Evolutionary conservation across 2,888 invertebrate species (phyloP).

Genomic region (Temnothorax unifasciatus): DNA sequence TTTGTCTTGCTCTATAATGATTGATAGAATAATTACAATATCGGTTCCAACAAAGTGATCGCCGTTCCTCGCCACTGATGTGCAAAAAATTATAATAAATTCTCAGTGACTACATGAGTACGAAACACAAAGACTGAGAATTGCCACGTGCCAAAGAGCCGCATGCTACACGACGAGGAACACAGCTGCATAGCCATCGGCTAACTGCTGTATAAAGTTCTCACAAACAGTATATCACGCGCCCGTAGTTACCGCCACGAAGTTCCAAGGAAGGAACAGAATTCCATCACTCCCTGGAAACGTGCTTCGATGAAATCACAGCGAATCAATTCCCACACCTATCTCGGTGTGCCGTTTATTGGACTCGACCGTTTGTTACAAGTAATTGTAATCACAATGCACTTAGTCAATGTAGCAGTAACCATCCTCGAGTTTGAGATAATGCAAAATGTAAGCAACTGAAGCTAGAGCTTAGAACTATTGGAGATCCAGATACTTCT

Average conservation of each 20-base stretch:
- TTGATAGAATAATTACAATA: conserved; percentile 26
- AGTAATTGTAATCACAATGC: conserved; percentile 59
- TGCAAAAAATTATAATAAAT: conserved; percentile 59
- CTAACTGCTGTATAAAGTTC: conserved; percentile 71
- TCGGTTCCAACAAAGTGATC: neutral
- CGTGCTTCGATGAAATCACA: conserved; percentile 70
- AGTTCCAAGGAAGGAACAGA: conserved; percentile 70
- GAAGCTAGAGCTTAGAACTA: neutral
- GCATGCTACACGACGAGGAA: conserved; percentile 46
- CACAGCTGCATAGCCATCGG: conserved; percentile 62
- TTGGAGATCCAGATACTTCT: neutral
- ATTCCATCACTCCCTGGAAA: conserved; percentile 66
- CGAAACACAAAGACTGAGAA: conserved; percentile 63
- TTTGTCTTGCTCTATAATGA: neutral
- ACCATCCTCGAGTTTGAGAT: conserved; percentile 25
- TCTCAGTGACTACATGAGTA: conserved; percentile 27
- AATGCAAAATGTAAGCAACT: conserved; percentile 3
- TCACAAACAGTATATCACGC: conserved; percentile 73
- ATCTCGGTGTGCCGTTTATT: conserved; percentile 51
- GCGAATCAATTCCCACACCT: conserved; percentile 70
- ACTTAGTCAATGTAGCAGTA: conserved; percentile 45
- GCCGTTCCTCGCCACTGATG: neutral
- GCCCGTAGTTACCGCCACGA: conserved; percentile 68
- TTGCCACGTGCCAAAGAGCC: conserved; percentile 56
- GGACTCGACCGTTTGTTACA: conserved; percentile 60